Conservation (phyloP, 2,888 invertebrate species). For the Sminthurinus aureus region DNA sequence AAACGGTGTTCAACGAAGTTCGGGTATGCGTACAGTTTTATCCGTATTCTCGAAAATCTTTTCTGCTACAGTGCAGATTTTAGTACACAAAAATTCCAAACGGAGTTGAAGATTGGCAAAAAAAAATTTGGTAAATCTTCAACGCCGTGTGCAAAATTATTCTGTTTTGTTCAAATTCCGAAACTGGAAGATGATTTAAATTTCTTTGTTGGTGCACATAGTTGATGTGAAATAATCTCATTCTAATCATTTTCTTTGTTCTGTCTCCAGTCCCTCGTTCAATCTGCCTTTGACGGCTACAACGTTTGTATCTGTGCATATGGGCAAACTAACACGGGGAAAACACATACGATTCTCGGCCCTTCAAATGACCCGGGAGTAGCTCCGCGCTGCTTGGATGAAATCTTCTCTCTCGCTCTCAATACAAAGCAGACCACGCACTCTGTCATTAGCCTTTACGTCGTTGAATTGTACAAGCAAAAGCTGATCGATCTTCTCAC, state of each 20-base stretch:
- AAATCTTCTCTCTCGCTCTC: slow-evolving; percentile 63
- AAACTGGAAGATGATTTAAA: background rate
- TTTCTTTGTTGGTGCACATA: background rate
- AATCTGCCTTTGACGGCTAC: slow-evolving; percentile 65
- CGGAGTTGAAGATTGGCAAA: too few species aligned
- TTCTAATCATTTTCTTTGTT: background rate
- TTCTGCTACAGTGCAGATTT: too few species aligned
- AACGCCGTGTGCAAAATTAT: too few species aligned
- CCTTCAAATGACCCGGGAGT: slow-evolving; percentile 63
- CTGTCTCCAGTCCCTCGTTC: slow-evolving; percentile 64
- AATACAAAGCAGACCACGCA: slow-evolving; percentile 63
- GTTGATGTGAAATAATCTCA: background rate
- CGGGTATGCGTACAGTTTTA: too few species aligned
- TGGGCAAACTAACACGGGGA: slow-evolving; percentile 66
- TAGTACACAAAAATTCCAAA: too few species aligned
- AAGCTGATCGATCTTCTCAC: slow-evolving; percentile 62
- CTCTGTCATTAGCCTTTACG: slow-evolving; percentile 64
- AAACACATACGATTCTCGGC: slow-evolving; percentile 66
- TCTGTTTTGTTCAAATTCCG: background rate
- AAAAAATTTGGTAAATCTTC: too few species aligned
- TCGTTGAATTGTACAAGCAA: slow-evolving; percentile 67
- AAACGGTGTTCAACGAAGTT: slow-evolving; percentile 79
- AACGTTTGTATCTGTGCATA: slow-evolving; percentile 65
- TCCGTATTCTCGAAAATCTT: too few species aligned
- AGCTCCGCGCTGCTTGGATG: slow-evolving; percentile 63